These are phyloP conservation scores for Atlantisia rogersi DNA, from an alignment of 2,113 vertebrate genomes.

Conservation along the genomic window DNA sequence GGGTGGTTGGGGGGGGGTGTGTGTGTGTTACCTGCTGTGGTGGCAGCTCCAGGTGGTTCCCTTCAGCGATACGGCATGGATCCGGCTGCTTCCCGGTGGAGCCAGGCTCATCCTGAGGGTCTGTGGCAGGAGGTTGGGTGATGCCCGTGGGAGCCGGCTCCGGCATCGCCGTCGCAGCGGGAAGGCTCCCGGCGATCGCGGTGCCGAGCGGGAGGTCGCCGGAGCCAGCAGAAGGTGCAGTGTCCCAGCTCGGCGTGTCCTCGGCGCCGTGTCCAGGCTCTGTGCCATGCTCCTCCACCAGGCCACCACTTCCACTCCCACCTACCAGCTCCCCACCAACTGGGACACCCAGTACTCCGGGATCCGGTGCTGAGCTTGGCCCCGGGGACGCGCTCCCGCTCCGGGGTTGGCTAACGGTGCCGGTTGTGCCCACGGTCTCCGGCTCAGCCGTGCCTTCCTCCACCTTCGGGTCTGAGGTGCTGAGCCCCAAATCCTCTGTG, in stretches of 20 bases:
- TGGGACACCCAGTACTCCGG: not conserved
- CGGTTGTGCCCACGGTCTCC: not conserved
- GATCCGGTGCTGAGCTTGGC: not conserved
- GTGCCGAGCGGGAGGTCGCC: accelerated
- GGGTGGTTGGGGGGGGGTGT: accelerated
- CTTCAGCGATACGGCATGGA: not conserved
- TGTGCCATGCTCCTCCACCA: not conserved
- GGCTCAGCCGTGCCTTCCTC: not conserved
- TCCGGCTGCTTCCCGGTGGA: accelerated
- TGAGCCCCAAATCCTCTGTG: not conserved
- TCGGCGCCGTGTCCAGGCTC: too few species aligned
- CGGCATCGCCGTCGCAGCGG: accelerated
- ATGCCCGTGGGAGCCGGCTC: not conserved
- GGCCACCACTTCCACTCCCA: not conserved
- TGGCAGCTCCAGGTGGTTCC: not conserved
- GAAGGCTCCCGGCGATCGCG: not conserved
- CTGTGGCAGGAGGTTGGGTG: not conserved
- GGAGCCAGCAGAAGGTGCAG: not conserved
- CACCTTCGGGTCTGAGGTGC: not conserved
- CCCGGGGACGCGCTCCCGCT: not conserved
- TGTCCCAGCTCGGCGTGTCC: accelerated
- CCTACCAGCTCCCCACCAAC: not conserved
- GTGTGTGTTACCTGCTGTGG: conserved; percentile 32
- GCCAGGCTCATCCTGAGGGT: accelerated
- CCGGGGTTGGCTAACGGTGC: not conserved